Evolutionary conservation across 1,140 invertebrate genomes (phyloP), one percentile per base, ranked within the genome.

Genomic region (Schlechtendalia chinensis): DNA sequence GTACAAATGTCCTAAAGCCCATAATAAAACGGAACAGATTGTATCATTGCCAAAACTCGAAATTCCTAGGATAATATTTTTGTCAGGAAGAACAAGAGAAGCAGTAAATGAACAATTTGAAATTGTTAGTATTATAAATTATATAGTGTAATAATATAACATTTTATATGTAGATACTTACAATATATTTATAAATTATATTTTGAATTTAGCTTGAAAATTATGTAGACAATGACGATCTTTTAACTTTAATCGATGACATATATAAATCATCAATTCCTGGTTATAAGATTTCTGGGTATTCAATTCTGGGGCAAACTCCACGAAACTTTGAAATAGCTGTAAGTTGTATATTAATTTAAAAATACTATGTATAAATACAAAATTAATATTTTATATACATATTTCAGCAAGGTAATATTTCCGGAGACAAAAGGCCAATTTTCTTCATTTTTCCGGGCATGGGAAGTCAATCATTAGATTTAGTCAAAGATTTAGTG

Each of bases 361-460:
- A 19, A 27, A 69, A 10, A 50, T 69, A 47, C 1, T 10, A 0
- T 39, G 11, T 14, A 50, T 24, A 17, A 32, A 1, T 8, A 50
- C 1, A 24, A 10, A 17, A 24, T 27, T 24, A 17, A 39, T 17
- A 50, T 1, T 17, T 10, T 5, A 32, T n/a, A 12, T 65, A 1
- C n/a, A n/a, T 0, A 69, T 69, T 69, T 8, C 47, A 79, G 58
- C 75, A 63, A 47, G 5, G 24, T 6, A 61, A 79, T 32, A 12
- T 89, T 89, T 8, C 92, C 82, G 89, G 89, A 5, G 88, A 77
- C 27, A 83, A 82, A 82, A 84, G 88, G 47, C 89, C 89, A 53
- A 84, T 91, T 4, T 91, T 89, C 87, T 90, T 87, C 84, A 85
- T 91, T 3, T 92, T 90, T 84, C 87, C 90, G 79, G 90, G 91